A percentile compares a stretch with the other conserved stretches of the same genome.
These are phyloP conservation scores for Drosophila austrosaltans DNA, from an alignment of 2,888 invertebrate genomes.

Conservation along the genomic window DNA sequence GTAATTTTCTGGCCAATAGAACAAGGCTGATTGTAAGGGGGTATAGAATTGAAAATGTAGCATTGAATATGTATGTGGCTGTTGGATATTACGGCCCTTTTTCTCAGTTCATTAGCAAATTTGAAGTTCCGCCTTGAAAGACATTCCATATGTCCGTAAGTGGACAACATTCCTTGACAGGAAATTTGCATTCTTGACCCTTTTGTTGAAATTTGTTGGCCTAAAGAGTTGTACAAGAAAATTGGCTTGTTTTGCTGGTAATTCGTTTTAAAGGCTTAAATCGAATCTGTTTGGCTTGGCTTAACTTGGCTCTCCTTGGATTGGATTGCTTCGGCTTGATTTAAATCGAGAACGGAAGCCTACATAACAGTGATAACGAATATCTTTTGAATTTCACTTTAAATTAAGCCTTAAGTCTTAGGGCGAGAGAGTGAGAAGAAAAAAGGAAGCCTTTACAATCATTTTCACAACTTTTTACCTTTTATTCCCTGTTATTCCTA, in stretches of 20 bases:
- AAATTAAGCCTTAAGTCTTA: not conserved
- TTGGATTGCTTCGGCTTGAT: no score
- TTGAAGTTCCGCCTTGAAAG: constrained; percentile 71
- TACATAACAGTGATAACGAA: not conserved
- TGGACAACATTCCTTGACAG: constrained; percentile 32
- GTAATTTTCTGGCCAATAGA: constrained; percentile 77
- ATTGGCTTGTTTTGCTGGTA: constrained; percentile 60
- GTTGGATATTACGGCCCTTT: constrained; percentile 45
- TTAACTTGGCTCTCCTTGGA: no score
- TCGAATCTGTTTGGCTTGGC: not conserved
- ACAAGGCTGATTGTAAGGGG: constrained; percentile 17
- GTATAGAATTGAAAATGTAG: not conserved
- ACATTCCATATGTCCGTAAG: constrained; percentile 41
- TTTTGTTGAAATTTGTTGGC: constrained; percentile 3
- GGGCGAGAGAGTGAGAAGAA: no score
- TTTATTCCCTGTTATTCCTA: not conserved
- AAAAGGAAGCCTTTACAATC: not conserved
- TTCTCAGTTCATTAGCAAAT: constrained; percentile 79
- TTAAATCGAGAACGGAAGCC: no score
- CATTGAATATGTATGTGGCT: not conserved
- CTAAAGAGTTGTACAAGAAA: constrained; percentile 40
- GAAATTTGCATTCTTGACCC: constrained; percentile 67
- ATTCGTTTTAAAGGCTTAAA: constrained; percentile 66
- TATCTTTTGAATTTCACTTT: not conserved
- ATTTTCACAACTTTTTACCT: not conserved